Conservation (phyloP, 2,888 invertebrate genomes). For the Lagria hirta region DNA sequence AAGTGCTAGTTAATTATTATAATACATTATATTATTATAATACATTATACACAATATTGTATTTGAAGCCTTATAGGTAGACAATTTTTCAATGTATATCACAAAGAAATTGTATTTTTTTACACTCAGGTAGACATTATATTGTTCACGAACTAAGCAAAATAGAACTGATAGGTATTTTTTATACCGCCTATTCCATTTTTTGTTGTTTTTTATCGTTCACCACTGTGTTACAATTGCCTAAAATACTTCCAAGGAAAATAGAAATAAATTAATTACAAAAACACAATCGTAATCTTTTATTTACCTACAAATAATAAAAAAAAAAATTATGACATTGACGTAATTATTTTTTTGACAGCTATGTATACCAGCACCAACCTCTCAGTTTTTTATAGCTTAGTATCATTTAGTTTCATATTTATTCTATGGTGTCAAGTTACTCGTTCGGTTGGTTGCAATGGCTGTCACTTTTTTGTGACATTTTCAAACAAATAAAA, state of each 20-base stretch:
- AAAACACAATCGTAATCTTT: background rate
- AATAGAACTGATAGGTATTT: constrained; percentile 24
- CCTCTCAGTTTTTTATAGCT: too few species aligned
- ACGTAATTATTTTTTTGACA: too few species aligned
- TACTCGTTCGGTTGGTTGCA: too few species aligned
- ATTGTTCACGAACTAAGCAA: constrained; percentile 21
- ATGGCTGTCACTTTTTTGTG: too few species aligned
- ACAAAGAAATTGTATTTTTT: constrained; percentile 49
- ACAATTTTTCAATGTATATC: constrained; percentile 39
- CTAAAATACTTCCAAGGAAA: constrained; percentile 15
- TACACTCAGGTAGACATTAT: constrained; percentile 48
- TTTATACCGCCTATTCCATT: constrained; percentile 24
- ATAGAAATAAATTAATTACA: constrained; percentile 19
- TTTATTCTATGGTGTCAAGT: too few species aligned
- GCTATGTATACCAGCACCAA: too few species aligned
- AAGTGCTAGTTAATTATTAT: constrained; percentile 42
- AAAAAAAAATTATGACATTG: too few species aligned
- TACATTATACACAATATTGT: constrained; percentile 25
- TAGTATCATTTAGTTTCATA: too few species aligned
- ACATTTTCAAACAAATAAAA: too few species aligned
- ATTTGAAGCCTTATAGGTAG: constrained; percentile 35
- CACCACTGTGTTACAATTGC: constrained; percentile 20
- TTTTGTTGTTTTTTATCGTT: constrained; percentile 19
- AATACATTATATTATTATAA: too few species aligned
- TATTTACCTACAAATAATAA: background rate